A percentile compares a stretch with the other conserved stretches of the same genome.
Conservation (phyloP, 2,113 vertebrate genomes). For the Lepus europaeus region DNA sequence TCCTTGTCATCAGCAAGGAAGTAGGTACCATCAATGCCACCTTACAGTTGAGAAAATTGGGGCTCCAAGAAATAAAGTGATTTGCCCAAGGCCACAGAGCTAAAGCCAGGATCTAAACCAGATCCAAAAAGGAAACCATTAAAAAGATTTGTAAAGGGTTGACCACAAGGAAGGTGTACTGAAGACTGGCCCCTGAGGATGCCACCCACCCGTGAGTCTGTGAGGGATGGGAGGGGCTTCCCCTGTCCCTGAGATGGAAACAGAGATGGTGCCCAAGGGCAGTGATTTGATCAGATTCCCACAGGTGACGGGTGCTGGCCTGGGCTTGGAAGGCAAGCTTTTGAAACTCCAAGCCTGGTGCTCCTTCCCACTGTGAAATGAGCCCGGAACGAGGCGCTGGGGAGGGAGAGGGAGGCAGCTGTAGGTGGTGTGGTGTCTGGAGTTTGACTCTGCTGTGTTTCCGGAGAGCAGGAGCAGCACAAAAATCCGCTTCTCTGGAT, state of each 20-base stretch:
- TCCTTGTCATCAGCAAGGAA: not conserved
- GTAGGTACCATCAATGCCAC: not conserved
- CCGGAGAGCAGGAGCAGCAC: not conserved
- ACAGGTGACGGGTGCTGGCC: not conserved
- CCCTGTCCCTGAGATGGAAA: not conserved
- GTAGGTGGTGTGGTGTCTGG: not conserved
- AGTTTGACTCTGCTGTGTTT: not conserved
- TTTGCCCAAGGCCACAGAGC: not conserved
- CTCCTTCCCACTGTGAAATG: not conserved
- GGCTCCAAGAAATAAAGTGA: not conserved
- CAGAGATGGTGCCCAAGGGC: not conserved
- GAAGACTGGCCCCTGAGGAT: not conserved
- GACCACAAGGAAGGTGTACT: not conserved
- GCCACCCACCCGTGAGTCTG: not conserved
- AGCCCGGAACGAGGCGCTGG: not conserved
- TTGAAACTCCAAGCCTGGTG: not conserved
- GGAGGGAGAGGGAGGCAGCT: not conserved
- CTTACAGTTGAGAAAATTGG: not conserved
- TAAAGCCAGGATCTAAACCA: not conserved
- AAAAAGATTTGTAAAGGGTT: not conserved
- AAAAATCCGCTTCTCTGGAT: not conserved
- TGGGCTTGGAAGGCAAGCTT: not conserved
- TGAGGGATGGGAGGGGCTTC: not conserved
- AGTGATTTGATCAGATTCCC: not conserved
- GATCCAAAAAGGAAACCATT: not conserved